Conservation (phyloP, 2,113 vertebrate species). For the Taxidea taxus region DNA sequence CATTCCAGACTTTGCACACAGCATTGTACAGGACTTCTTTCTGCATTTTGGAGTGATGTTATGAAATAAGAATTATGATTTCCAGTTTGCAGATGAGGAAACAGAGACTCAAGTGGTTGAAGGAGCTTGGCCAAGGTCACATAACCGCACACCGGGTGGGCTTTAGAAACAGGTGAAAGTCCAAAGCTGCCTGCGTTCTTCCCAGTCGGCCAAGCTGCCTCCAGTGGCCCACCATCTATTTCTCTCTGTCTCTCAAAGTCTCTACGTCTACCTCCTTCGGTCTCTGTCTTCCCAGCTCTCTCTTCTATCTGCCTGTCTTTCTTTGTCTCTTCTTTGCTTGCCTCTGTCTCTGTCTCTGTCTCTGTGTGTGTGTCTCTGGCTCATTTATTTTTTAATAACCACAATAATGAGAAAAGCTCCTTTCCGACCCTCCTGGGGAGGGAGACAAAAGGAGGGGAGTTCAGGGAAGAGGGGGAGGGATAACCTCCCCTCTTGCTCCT, state of each 20-base stretch:
- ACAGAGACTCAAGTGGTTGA: not conserved
- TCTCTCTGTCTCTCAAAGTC: not conserved
- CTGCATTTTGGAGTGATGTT: not conserved
- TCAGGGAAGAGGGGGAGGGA: constrained; percentile 70
- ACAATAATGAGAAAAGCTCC: constrained; percentile 81
- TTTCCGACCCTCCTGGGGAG: constrained; percentile 78
- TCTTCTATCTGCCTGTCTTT: constrained; percentile 24
- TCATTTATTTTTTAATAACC: constrained; percentile 81
- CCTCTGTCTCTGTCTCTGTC: constrained; percentile 56
- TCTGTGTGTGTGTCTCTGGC: constrained; percentile 58
- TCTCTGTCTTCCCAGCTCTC: constrained; percentile 18
- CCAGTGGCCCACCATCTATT: not conserved
- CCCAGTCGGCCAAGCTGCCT: not conserved
- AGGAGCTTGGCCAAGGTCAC: not conserved
- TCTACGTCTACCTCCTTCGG: not conserved
- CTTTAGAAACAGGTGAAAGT: not conserved
- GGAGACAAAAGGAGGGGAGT: constrained; percentile 78
- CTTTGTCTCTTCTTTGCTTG: constrained; percentile 60
- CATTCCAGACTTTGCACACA: not conserved
- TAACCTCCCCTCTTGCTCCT: constrained; percentile 73
- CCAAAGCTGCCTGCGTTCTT: not conserved
- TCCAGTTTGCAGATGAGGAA: not conserved
- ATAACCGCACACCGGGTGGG: not conserved
- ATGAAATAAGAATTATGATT: not conserved
- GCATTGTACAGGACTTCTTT: not conserved